Evolutionary conservation across 2,797 vertebrate species (phyloP), one percentile per base, ranked within the genome.

Genomic region (Otolemur crassicaudatus): DNA sequence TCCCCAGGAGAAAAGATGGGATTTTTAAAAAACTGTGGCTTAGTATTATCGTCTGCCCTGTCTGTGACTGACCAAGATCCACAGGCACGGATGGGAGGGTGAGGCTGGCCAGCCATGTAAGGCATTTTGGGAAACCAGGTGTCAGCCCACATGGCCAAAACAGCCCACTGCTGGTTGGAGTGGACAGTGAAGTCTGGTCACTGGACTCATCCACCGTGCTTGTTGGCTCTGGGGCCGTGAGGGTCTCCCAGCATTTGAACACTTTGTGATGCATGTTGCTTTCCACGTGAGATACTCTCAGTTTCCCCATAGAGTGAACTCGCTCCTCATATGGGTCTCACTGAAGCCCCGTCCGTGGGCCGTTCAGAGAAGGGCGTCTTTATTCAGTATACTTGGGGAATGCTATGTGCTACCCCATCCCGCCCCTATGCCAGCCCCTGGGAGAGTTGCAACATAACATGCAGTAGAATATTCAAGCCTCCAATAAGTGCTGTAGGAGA

Each of bases 171-270:
- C 69, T 29, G 29, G 31, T 12, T 10, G 13, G 49, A 70, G 27
- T n/a, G 9, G 4, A 5, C 46, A 16, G 12, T 56, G 3, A n/a
- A 27, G 16, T 56, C 37, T 61, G 49, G 58, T 67, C 19, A 2
- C 16, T 14, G 7, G 13, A 29, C 56, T 72, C 2, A 0, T 4
- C 61, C 0, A 2, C 34, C 25, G 10, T 29, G 22, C 7, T 60
- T 7, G 12, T 58, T 23, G 56, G 27, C 63, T 77, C 25, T 19
- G 37, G 49, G 70, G 10, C 63, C 4, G 1, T 20, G 34, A 22
- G 20, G 10, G 27, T 67, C 56, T 14, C 29, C 40, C 53, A 20
- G 14, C n/a, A 60, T n/a, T 82, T 0, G 5, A 25, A 14, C 14
- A 63, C 58, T 37, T 91, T 67, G 19, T 34, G 43, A 25, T 19